A percentile compares a stretch with the other conserved stretches of the same genome.
These are phyloP conservation scores for Lates japonicus DNA, from an alignment of 2,797 vertebrate genomes.

Conservation along the genomic window DNA sequence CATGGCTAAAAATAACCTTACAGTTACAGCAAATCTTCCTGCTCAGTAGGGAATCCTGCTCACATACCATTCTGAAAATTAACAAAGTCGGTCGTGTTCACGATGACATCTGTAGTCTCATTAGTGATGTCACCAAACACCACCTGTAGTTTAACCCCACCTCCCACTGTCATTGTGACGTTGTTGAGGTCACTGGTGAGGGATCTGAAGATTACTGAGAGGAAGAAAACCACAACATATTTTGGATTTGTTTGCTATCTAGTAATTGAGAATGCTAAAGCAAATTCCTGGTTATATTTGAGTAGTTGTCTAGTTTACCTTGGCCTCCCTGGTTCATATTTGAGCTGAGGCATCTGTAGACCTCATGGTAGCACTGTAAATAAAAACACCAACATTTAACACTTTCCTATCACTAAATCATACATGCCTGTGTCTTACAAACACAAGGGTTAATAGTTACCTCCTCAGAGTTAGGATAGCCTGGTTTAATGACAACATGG, in stretches of 20 bases:
- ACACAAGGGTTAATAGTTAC: constrained; percentile 41
- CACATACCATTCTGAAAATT: constrained; percentile 54
- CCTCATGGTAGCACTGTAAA: constrained; percentile 66
- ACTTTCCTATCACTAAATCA: not conserved
- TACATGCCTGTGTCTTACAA: not conserved
- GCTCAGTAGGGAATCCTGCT: not conserved
- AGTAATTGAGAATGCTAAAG: not conserved
- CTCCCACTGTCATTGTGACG: constrained; percentile 51
- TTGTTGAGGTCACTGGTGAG: constrained; percentile 75
- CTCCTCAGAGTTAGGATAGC: constrained; percentile 55
- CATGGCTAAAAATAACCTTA: not conserved
- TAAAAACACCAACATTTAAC: not conserved
- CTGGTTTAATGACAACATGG: constrained; percentile 69
- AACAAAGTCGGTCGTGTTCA: constrained; percentile 80
- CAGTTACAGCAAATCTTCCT: not conserved
- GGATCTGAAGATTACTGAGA: constrained; percentile 68
- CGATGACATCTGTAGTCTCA: constrained; percentile 77
- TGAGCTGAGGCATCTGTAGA: constrained; percentile 48
- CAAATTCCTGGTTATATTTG: not conserved
- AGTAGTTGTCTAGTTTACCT: constrained; percentile 48
- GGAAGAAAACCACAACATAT: not conserved
- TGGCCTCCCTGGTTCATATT: constrained; percentile 57
- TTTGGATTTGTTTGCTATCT: not conserved
- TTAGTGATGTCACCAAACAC: constrained; percentile 82
- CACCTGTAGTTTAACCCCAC: constrained; percentile 59